These are phyloP conservation scores for Acrocephalus arundinaceus DNA, from an alignment of 2,113 vertebrate genomes.

Conservation along the genomic window DNA sequence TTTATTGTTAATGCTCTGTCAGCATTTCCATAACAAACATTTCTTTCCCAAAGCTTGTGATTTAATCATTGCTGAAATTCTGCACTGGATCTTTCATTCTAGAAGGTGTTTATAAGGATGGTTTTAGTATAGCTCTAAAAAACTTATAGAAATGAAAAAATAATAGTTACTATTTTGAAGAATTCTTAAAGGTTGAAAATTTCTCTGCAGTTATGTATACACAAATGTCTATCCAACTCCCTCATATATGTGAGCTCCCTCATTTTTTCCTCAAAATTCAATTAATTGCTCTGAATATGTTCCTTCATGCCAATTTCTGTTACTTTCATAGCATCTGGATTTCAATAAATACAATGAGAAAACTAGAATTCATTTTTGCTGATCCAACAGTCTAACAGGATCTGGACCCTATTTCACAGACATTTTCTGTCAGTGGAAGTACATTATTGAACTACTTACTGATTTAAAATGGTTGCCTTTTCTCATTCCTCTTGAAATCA, in stretches of 20 bases:
- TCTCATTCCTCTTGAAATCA: neutral
- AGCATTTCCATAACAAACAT: constrained; percentile 4
- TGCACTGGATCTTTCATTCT: neutral
- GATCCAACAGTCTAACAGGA: neutral
- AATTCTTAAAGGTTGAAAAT: neutral
- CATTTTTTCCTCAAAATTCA: neutral
- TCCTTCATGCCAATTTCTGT: neutral
- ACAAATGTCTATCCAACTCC: neutral
- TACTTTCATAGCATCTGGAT: neutral
- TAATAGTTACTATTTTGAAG: neutral
- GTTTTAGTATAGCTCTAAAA: neutral
- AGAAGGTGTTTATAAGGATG: neutral
- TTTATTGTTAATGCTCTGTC: neutral
- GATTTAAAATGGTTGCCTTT: neutral
- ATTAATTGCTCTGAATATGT: neutral
- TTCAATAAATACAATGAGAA: neutral
- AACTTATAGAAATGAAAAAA: neutral
- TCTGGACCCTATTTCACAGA: neutral
- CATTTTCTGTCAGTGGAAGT: neutral
- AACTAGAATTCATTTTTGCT: neutral
- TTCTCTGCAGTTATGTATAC: neutral
- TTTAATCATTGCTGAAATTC: neutral
- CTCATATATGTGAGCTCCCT: neutral
- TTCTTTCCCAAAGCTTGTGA: neutral
- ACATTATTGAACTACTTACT: neutral